Evolutionary conservation across 1,140 invertebrate species (phyloP), one percentile per base, ranked within the genome.

Genomic region (Cherax destructor): DNA sequence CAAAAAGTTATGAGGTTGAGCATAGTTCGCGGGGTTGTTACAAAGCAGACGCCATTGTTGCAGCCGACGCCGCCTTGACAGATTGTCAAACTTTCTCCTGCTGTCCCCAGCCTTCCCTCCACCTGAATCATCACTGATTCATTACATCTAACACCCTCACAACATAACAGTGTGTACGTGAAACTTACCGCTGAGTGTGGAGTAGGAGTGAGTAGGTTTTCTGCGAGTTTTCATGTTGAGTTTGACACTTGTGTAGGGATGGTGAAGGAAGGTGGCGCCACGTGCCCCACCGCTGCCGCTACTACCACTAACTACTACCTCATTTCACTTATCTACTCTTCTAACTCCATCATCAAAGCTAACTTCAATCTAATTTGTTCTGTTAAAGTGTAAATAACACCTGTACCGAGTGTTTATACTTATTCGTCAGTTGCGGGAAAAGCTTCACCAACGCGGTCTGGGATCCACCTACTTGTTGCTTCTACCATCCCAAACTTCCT

Each of bases 41-140:
- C 87, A 88, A 88, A 88, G 87, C 87, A 88, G 87, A 88, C 87
- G 89, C 89, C 89, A 91, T 91, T 91, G 76, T 47, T 65, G 89
- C 89, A 91, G 89, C 89, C 89, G 89, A 91, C 80, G 80, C 83
- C 77, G 80, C 52, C 41, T 79, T 91, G 89, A 85, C 89, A 88
- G 86, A 80, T 69, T 85, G 89, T 91, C 89, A 91, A 91, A 91
- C 89, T 91, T 86, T 86, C 24, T 79, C 7, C 5, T 21, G 52
- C 21, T 30, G 30, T 6, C 3, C n/a, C 5, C 13, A 30, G 47
- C 72, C 16, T 6, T 59, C n/a, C 74, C 21, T 10, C 4, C 0
- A 30, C 3, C 21, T 90, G 81, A 76, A 76, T 50, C 7, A 72
- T 47, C 24, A 3, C 11, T 3, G 0, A 41, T 2, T 24, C 6